Conservation (phyloP, 2,797 vertebrate species). For the Synanceia verrucosa region DNA sequence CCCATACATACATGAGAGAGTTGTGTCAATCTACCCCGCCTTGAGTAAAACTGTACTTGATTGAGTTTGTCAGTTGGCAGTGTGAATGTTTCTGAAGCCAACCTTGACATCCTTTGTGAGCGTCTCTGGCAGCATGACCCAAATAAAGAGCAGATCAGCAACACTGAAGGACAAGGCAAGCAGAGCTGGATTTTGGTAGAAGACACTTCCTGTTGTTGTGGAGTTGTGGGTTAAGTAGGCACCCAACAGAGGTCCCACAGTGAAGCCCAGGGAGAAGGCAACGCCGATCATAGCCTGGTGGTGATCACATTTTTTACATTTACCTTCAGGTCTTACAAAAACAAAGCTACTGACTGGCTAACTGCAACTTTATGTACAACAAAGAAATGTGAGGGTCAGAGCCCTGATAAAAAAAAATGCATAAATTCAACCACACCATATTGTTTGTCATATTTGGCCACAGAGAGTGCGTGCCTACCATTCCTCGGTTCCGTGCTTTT, state of each 20-base stretch:
- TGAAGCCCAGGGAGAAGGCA: constrained; percentile 97
- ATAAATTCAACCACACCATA: not conserved
- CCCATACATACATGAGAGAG: not conserved
- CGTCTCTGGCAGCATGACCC: constrained; percentile 91
- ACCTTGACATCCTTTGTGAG: constrained; percentile 88
- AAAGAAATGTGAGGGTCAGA: not conserved
- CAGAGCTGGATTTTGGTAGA: constrained; percentile 86
- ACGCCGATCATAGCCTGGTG: constrained; percentile 93
- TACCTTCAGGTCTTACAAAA: not conserved
- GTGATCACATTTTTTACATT: constrained; percentile 1
- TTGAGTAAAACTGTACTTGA: not conserved
- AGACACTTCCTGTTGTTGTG: constrained; percentile 76
- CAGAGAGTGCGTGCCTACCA: constrained; percentile 83
- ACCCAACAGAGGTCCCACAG: constrained; percentile 93
- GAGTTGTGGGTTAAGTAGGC: constrained; percentile 86
- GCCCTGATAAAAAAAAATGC: not conserved
- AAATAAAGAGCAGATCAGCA: constrained; percentile 89
- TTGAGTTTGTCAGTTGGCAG: not conserved
- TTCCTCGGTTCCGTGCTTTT: constrained; percentile 90
- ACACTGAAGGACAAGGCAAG: constrained; percentile 87
- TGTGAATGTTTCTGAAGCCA: constrained; percentile 21
- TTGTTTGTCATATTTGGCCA: not conserved
- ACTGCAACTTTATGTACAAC: not conserved
- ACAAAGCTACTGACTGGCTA: not conserved
- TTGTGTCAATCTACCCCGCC: no score